Evolutionary conservation across 2,113 vertebrate genomes (phyloP).

Genomic region (Eira barbara): DNA sequence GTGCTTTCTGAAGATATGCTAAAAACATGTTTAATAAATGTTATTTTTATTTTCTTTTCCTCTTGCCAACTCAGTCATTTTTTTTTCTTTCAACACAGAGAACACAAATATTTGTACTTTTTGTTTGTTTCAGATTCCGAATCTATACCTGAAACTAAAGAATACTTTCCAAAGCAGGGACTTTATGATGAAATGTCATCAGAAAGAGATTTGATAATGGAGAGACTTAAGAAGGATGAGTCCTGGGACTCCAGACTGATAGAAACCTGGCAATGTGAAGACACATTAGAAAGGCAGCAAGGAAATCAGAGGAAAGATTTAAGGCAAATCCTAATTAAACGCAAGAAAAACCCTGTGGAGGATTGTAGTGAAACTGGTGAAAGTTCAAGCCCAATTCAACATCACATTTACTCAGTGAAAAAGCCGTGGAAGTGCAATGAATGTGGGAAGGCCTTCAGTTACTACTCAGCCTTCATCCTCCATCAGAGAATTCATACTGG

Average conservation of each 20-base stretch:
- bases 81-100: background rate
- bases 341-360: background rate
- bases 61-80: background rate
- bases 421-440: conserved; percentile 28
- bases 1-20: background rate
- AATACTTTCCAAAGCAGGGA: conserved; percentile 23
- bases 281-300: background rate
- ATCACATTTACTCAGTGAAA: background rate
- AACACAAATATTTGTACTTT: background rate
- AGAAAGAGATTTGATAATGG: conserved; percentile 9
- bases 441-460: conserved; percentile 52
- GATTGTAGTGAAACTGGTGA: background rate
- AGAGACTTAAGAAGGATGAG: conserved; percentile 12
- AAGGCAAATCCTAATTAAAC: background rate
- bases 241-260: background rate
- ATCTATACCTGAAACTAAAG: conserved; percentile 16
- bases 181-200: background rate
- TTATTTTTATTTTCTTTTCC: background rate
- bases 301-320: background rate
- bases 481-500: conserved; percentile 58
- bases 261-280: conserved; percentile 6
- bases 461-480: conserved; percentile 23
- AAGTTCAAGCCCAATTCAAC: background rate
- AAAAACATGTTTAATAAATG: background rate
- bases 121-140: conserved; percentile 56